Percentiles rank a stretch among this genome's conserved stretches.
Conservation (phyloP, 2,113 vertebrate genomes). For the Cyrtonyx montezumae region DNA sequence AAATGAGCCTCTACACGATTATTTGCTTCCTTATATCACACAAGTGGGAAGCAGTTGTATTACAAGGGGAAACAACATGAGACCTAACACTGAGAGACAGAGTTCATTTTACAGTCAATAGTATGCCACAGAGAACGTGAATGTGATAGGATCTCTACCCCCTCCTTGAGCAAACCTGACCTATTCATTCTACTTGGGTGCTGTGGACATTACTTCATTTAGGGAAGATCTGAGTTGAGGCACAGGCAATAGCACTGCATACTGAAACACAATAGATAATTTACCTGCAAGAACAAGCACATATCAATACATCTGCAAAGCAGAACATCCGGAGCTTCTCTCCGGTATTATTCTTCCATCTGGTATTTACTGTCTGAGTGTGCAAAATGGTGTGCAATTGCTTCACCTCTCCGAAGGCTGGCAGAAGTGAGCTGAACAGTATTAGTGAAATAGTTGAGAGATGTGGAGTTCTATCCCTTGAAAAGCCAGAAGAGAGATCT, state of each 20-base stretch:
- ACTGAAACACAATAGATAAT: not conserved
- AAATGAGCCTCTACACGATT: not conserved
- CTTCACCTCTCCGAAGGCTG: not conserved
- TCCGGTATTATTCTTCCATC: not conserved
- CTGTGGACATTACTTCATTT: not conserved
- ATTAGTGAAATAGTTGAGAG: not conserved
- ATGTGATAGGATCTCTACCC: not conserved
- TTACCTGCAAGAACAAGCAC: not conserved
- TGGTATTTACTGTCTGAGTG: not conserved
- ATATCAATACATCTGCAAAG: not conserved
- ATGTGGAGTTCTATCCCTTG: not conserved
- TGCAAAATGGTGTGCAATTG: not conserved
- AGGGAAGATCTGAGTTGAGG: not conserved
- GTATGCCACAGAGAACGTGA: accelerated
- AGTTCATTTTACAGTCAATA: not conserved
- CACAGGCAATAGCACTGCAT: not conserved
- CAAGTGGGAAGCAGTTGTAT: not conserved
- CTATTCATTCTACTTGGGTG: not conserved
- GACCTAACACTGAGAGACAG: not conserved
- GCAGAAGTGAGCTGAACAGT: not conserved
- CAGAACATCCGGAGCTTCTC: not conserved
- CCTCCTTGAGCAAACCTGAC: not conserved
- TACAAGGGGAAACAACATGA: not conserved
- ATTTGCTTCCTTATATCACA: not conserved
- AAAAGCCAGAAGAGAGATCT: not conserved